Evolutionary conservation across 1,140 invertebrate genomes (phyloP), one percentile per base, ranked within the genome.

Genomic region (Philopotamus ludificatus): DNA sequence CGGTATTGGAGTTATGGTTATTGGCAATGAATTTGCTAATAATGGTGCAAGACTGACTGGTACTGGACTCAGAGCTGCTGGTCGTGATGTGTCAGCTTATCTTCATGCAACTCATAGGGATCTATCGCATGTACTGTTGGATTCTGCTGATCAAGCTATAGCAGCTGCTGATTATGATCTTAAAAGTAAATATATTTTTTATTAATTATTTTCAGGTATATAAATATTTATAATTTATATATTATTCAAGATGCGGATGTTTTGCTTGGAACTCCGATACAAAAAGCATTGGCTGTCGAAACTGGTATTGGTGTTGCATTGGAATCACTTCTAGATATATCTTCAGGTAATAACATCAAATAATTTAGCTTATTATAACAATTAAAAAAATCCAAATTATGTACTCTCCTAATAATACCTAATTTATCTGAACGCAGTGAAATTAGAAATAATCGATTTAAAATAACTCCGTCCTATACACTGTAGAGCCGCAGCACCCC

Each of bases 221-320:
- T 8, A 8, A 39, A 8, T 39, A 39, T 39, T 8, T 39, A 39
- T 39, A 39, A 39, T 8, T 39, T 8, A 39, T 39, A 8, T 47
- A 7, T 47, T 4, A 9, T 73, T 81, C 39, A 75, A 89, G 87
- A 86, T 71, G 82, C 86, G 12, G 85, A 86, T 70, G 77, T 82
- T 42, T 75, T 89, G 22, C 73, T 89, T n/a, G 87, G 87, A 3
- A 81, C 82, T 68, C 86, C 86, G 9, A 85, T 88, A 60, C 87
- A 87, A 74, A 74, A 77, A 22, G 82, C 86, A 62, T 77, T 89
- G 53, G 77, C 84, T 1, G 73, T 74, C 0, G 86, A 89, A 75
- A 88, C 85, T 21, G 86, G 86, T n/a, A 76, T 88, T 16, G 85
- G 87, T 68, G 76, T 84, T 9, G 85, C 85, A 41, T 72, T 88